phyloP scores from a whole-genome alignment of 2,797 vertebrate genomes.

The Eidolon dupreanum region DNA sequence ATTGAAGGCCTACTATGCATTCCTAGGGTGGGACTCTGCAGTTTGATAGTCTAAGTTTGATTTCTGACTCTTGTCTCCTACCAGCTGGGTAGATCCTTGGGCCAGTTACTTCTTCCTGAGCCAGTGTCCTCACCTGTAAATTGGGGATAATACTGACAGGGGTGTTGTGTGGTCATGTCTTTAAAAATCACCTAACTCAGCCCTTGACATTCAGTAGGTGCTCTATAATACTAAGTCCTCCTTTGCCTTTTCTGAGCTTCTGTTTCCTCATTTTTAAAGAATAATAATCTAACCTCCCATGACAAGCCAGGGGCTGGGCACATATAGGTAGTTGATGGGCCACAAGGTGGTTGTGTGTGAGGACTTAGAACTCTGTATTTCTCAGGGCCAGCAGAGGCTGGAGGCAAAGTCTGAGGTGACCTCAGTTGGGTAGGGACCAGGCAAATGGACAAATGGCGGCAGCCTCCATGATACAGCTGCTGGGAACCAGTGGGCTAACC shows the following conservation, averaged over 20 bases:
- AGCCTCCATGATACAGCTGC: neutral
- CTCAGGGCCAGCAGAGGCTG: neutral
- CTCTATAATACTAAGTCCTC: neutral
- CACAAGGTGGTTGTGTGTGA: neutral
- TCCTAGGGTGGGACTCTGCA: neutral
- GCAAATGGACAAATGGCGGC: neutral
- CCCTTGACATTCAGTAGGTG: neutral
- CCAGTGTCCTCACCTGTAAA: neutral
- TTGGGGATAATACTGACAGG: neutral
- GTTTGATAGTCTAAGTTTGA: neutral
- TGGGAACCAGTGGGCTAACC: neutral
- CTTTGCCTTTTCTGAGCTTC: neutral
- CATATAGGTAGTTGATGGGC: neutral
- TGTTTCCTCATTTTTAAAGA: slow-evolving; percentile 1
- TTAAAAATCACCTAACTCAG: neutral
- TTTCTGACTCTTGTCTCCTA: neutral
- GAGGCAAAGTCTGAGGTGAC: neutral
- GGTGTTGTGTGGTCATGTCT: neutral
- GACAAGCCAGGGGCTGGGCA: neutral
- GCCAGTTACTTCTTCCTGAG: neutral
- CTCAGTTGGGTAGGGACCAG: neutral
- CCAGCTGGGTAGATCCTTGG: neutral
- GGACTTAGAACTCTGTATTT: neutral
- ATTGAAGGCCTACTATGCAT: neutral
- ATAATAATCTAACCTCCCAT: neutral